Evolutionary conservation across 1,140 invertebrate genomes (phyloP), one percentile per base, ranked within the genome.

Genomic region (Meloidogyne hapla): DNA sequence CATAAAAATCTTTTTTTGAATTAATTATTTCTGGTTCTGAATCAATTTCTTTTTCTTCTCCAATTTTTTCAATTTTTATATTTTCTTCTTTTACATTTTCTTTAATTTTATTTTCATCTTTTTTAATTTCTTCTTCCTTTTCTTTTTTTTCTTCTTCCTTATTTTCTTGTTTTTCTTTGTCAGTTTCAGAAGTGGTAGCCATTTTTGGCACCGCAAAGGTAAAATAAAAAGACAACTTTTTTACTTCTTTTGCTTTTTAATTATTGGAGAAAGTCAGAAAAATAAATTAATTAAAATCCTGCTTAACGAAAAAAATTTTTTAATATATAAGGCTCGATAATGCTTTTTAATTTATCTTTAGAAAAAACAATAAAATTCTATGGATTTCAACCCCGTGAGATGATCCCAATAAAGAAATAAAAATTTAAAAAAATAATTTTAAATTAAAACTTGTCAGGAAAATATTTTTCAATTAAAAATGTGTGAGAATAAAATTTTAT

Each of bases 1-100:
- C 65, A 42, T 67, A 67, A 42, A 67, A 67, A 38, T 67, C 40
- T 6, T 18, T 18, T 67, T 67, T 67, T n/a, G 28, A 42, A 66
- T 18, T n/a, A 66, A 15, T 15, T 18, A 28, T 40, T 67, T 67
- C 48, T 56, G 48, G n/a, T 56, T 56, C 48, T n/a, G 48, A 56
- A 56, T 56, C 48, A n/a, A 21, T 56, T 56, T 56, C 48, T 21
- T 56, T 56, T n/a, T 56, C 48, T n/a, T 56, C n/a, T n/a, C n/a
- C n/a, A n/a, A n/a, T n/a, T n/a, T n/a, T n/a, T n/a, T n/a, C n/a
- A n/a, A n/a, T n/a, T n/a, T n/a, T n/a, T n/a, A n/a, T n/a, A n/a
- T n/a, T n/a, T n/a, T n/a, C 8, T 56, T 6, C 18, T 6, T 56
- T 21, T 21, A n/a, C 48, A n/a, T 56, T 9, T 56, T 56, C n/a